Evolutionary conservation across 2,888 invertebrate species (phyloP).

Genomic region (Brachyptera risi): DNA sequence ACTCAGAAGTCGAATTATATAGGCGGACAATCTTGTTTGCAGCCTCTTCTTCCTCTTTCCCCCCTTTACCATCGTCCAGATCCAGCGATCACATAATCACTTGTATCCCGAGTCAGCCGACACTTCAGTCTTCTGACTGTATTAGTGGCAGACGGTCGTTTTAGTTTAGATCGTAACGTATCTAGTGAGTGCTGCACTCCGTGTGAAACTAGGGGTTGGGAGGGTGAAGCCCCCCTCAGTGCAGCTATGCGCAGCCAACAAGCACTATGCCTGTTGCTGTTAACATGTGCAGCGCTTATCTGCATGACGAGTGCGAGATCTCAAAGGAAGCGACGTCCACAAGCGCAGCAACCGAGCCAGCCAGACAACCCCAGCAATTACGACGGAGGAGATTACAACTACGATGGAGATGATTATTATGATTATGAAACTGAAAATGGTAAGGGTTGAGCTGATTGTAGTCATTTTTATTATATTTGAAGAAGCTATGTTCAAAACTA

Average conservation of each 20-base stretch:
- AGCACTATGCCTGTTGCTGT: not conserved
- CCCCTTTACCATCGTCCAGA: not conserved
- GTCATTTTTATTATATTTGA: not conserved
- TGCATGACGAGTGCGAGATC: constrained; percentile 1
- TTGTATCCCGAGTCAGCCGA: too few species aligned
- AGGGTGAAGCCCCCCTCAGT: not conserved
- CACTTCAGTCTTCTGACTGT: too few species aligned
- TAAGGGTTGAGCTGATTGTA: not conserved
- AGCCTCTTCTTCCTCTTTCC: not conserved
- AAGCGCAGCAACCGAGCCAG: constrained; percentile 6
- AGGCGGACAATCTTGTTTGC: too few species aligned
- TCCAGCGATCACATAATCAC: not conserved
- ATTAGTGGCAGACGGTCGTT: not conserved
- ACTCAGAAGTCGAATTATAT: too few species aligned
- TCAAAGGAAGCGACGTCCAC: not conserved
- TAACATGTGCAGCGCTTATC: not conserved
- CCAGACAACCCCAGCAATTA: not conserved
- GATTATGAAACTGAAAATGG: constrained; percentile 6
- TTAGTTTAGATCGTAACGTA: constrained; percentile 42
- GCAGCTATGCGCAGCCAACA: constrained; percentile 6
- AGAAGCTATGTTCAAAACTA: too few species aligned
- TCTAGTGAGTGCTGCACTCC: too few species aligned
- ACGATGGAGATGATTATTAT: not conserved
- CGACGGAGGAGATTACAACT: not conserved
- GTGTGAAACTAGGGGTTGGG: too few species aligned